phyloP scores from a whole-genome alignment of 2,113 vertebrate genomes.

The Melanocharis versteri region DNA sequence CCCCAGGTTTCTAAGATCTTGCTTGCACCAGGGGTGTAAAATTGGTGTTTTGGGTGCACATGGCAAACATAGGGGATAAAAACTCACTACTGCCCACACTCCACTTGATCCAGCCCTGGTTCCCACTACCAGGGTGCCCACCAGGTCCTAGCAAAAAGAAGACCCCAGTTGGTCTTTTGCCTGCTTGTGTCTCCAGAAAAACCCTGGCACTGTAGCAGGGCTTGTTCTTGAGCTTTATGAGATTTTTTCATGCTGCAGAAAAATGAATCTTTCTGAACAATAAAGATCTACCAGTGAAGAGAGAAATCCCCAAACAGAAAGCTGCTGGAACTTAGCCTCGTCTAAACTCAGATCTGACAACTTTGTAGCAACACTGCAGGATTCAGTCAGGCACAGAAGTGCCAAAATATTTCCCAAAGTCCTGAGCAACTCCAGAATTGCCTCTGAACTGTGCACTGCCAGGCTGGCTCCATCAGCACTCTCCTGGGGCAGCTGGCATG shows the following conservation, averaged over 20 bases:
- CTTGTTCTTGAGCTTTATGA: not conserved
- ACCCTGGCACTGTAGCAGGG: not conserved
- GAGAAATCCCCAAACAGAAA: not conserved
- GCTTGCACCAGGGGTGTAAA: not conserved
- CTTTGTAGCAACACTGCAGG: not conserved
- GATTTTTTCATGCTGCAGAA: accelerated
- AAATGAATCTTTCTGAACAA: not conserved
- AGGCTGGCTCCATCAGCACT: not conserved
- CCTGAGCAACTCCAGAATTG: not conserved
- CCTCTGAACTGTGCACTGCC: accelerated
- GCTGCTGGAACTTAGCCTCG: not conserved
- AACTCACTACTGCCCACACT: not conserved
- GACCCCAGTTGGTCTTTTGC: not conserved
- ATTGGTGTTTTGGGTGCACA: not conserved
- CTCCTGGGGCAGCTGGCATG: not conserved
- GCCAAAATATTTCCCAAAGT: not conserved
- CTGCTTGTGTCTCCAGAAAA: not conserved
- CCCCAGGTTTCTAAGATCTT: not conserved
- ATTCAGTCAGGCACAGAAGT: not conserved
- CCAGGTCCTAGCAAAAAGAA: not conserved
- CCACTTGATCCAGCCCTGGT: accelerated
- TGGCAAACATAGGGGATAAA: not conserved
- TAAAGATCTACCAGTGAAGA: not conserved
- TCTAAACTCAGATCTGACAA: not conserved
- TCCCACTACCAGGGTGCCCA: not conserved